Base-by-base conservation (phyloP, 30 jellyfish, hydroid and myxozoan species). In the Aurelia sp. region DNA sequence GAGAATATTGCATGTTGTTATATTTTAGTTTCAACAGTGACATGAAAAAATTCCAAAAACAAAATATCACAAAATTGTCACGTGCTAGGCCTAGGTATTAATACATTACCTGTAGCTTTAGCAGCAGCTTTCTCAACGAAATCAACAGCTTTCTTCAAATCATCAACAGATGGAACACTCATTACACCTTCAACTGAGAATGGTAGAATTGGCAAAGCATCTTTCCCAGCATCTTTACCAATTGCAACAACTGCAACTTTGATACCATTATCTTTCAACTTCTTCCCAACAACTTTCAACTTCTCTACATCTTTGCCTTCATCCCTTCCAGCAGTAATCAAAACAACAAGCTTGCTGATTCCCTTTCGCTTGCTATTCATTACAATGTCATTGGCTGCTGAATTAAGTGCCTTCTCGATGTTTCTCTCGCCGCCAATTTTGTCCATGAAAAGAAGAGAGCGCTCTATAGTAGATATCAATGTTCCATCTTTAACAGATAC, bases 231-330 rank as follows among this genome's bases (percentile, higher is more conserved):
- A n/a, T 19, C 66, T n/a, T 31, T 71, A 61, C 91, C 95, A 19
- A 90, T 60, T 5, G 82, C 78, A 53, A 90, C 91, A 2, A 89
- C 90, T 0, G 80, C 70, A 5, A 93, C 57, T 40, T 93, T 71
- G 27, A 93, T 72, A 19, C 96, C 98, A 3, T 50, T 67, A 50
- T 74, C 81, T 35, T 53, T 82, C 61, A 89, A 41, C 55, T 61
- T 70, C 51, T 52, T 50, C 5, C 82, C 94, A 12, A 68, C 30
- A 16, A 63, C 82, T 17, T 30, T 82, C 27, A 67, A 20, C 64
- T 66, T 61, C 38, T 76, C 44, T 1, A 1, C 50, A 8, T 88
- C 88, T 44, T 35, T 67, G 9, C 55, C 53, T 3, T 35, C 77
- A 1, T 38, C 50, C 9, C 9, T 38, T 38, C 98, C 97, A 5